Evolutionary conservation across 1,140 invertebrate genomes (phyloP), one percentile per base, ranked within the genome.

Genomic region (Chironomus tepperi): DNA sequence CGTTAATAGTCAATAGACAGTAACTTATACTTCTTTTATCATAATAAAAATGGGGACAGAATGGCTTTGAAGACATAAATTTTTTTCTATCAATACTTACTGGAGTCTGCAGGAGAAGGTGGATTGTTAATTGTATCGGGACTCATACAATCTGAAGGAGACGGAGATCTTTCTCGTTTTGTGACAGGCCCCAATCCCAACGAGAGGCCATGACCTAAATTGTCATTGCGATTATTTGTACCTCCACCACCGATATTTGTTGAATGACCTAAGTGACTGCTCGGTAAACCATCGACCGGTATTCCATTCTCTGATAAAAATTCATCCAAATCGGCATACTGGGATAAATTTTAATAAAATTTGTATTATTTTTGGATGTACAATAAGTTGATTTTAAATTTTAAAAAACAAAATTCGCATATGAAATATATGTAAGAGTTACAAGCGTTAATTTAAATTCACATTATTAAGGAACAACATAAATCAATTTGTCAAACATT

Each of bases 311-410:
- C 95, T 77, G 91, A 93, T 77, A 98, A 88, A 85, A 98, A 97
- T 85, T 97, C 95, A 84, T 98, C 95, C 85, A 98, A 86, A 85
- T 97, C 95, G 86, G 97, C 94, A 84, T 96, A 97, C 90, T 95
- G 88, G 79, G 91, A 87, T 34, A 34, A 81, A 57, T 12, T 57
- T 57, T 15, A 57, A 57, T n/a, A 57, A n/a, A 57, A 47, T 12
- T 57, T 5, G n/a, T n/a, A 57, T 57, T 15, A 57, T n/a, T 57
- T 57, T 47, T 47, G 1, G 8, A 3, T 10, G 2, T 57, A 15
- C 10, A 15, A 15, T 34, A n/a, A n/a, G 24, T 2, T 34, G 24
- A 34, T 15, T 15, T 57, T 15, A 57, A 12, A 15, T 12, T 57
- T 57, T 57, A 57, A 57, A n/a, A 15, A 57, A 57, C 12, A 34